Percentiles rank a stretch among this genome's conserved stretches.
Conservation (phyloP, 2,113 vertebrate species). For the Taxidea taxus region DNA sequence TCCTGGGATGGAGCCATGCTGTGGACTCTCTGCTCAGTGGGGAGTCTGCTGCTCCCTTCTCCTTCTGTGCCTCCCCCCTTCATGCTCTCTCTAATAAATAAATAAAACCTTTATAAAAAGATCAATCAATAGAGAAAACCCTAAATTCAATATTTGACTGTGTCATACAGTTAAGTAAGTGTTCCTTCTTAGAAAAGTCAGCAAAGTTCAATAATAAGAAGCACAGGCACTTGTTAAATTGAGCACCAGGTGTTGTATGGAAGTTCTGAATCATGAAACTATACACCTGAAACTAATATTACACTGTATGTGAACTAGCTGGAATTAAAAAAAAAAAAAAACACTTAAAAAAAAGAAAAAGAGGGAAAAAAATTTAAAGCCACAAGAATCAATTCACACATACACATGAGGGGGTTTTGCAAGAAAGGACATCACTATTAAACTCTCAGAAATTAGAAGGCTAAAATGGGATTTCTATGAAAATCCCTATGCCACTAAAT, state of each 20-base stretch:
- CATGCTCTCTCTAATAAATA: too few relatives aligned
- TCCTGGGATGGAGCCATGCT: not conserved
- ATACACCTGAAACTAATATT: not conserved
- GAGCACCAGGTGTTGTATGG: not conserved
- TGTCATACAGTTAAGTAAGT: not conserved
- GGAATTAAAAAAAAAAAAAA: not conserved
- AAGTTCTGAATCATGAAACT: not conserved
- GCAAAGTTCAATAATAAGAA: not conserved
- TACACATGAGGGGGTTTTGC: not conserved
- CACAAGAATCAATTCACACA: not conserved
- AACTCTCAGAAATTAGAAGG: not conserved
- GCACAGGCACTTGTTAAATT: not conserved
- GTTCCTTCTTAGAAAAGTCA: not conserved
- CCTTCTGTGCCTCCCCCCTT: too few relatives aligned
- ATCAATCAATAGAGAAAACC: not conserved
- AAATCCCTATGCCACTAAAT: not conserved
- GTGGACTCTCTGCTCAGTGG: too few relatives aligned
- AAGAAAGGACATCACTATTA: not conserved
- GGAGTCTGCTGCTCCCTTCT: too few relatives aligned
- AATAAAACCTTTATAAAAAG: too few relatives aligned
- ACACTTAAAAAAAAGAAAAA: not conserved
- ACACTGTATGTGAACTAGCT: not conserved
- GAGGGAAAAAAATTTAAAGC: not conserved
- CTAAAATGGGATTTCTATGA: not conserved
- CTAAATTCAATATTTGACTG: not conserved